phyloP scores from a whole-genome alignment of 2,797 vertebrate genomes.

The Rhadinocentrus ornatus region DNA sequence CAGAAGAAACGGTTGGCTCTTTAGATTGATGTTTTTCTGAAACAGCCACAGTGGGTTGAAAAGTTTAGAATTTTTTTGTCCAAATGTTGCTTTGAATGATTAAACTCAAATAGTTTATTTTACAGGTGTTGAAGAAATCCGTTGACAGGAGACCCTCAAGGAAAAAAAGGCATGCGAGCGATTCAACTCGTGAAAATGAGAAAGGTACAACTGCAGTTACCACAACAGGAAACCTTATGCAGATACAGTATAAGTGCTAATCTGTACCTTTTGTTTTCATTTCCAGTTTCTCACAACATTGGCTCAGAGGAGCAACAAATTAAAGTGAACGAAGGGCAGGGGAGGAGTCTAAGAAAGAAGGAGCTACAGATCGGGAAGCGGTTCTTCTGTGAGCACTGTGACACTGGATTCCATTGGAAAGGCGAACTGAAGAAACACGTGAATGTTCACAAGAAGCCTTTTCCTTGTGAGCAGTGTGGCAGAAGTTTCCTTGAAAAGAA shows the following conservation, averaged over 20 bases:
- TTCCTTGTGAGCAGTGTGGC: conserved; percentile 79
- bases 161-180: conserved; percentile 15
- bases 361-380: conserved; percentile 41
- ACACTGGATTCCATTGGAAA: conserved; percentile 66
- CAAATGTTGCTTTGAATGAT: background rate
- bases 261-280: background rate
- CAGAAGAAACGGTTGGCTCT: conserved; percentile 23
- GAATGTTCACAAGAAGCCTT: conserved; percentile 74
- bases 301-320: conserved; percentile 13
- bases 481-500: conserved; percentile 74
- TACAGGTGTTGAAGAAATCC: conserved; percentile 28
- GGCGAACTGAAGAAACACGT: conserved; percentile 71
- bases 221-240: background rate
- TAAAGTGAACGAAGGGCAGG: conserved; percentile 2
- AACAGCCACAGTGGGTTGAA: background rate
- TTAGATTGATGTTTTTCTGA: background rate
- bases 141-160: conserved; percentile 16
- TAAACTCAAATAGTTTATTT: background rate
- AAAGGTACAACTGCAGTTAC: conserved; percentile 33
- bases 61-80: background rate
- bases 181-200: conserved; percentile 13
- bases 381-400: conserved; percentile 69
- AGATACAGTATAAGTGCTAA: background rate
- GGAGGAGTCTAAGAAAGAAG: conserved; percentile 23
- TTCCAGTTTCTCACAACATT: conserved; percentile 37